Conservation (phyloP, 2,113 vertebrate species). For the Bubo blakistoni region DNA sequence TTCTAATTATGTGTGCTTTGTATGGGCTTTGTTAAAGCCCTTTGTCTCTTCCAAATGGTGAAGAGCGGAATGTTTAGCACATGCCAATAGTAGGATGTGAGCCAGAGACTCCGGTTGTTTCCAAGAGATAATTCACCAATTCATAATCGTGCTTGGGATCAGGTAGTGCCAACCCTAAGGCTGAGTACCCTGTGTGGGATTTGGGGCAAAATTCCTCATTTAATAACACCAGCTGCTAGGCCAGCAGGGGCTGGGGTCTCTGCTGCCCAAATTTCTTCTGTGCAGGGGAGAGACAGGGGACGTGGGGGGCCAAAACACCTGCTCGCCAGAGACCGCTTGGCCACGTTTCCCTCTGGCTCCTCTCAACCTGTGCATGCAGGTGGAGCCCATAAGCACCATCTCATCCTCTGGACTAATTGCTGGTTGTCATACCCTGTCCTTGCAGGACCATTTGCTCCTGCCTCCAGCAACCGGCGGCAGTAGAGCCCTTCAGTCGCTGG, state of each 20-base stretch:
- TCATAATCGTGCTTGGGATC: background rate
- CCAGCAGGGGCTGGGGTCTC: background rate
- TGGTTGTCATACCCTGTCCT: background rate
- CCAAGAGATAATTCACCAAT: background rate
- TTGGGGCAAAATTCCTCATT: background rate
- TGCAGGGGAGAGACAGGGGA: background rate
- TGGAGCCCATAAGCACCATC: accelerated
- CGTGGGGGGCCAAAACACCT: accelerated
- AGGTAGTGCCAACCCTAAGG: background rate
- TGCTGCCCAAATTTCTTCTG: background rate
- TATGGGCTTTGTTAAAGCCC: background rate
- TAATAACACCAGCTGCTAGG: background rate
- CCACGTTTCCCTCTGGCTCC: background rate
- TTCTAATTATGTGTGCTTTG: background rate
- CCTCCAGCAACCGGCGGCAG: accelerated
- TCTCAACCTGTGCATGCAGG: accelerated
- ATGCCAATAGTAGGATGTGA: background rate
- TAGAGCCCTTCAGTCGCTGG: background rate
- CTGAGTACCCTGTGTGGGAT: background rate
- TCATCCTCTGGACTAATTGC: background rate
- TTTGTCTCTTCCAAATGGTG: background rate
- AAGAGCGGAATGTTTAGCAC: background rate
- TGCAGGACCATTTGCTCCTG: background rate
- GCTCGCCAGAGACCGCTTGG: accelerated
- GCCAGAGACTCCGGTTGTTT: background rate